Evolutionary conservation across 1,140 invertebrate species (phyloP).

Genomic region (Lucilia cuprina): DNA sequence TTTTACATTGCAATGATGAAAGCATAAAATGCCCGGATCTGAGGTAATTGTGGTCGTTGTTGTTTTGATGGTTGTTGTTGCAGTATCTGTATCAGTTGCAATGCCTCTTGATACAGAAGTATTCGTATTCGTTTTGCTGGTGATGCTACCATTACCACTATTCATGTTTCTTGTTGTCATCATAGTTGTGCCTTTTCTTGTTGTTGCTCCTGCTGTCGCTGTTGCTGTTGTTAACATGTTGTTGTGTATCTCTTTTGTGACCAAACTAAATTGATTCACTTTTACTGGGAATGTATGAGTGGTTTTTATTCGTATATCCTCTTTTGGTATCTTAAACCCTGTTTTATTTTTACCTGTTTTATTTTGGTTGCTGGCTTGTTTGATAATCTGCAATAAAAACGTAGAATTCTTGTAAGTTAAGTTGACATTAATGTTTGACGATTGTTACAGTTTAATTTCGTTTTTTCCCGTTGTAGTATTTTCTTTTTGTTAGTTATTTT

Average conservation of each 20-base stretch:
- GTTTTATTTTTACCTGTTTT: background rate
- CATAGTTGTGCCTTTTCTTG: slow-evolving; percentile 29
- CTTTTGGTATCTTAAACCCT: background rate
- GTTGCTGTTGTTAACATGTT: slow-evolving; percentile 4
- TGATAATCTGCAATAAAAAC: slow-evolving; percentile 22
- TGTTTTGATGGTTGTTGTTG: slow-evolving; percentile 35
- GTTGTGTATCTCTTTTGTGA: background rate
- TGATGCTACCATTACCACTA: background rate
- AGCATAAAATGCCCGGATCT: slow-evolving; percentile 82
- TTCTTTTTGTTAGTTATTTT: background rate
- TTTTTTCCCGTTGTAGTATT: background rate
- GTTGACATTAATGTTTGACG: slow-evolving; percentile 31
- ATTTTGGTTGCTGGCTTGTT: background rate
- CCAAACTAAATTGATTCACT: slow-evolving; percentile 29
- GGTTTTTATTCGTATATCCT: background rate
- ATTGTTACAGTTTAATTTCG: slow-evolving; percentile 16
- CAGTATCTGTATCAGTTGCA: slow-evolving; percentile 9
- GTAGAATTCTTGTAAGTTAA: slow-evolving; percentile 26
- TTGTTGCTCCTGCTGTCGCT: slow-evolving; percentile 14
- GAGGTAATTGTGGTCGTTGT: slow-evolving; percentile 60
- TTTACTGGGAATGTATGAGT: background rate
- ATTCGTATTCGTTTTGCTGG: background rate
- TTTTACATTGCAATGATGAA: slow-evolving; percentile 81
- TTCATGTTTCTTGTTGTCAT: background rate
- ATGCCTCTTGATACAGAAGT: background rate